Evolutionary conservation across 2,888 invertebrate species (phyloP).

Genomic region (Thereva nobilitata): DNA sequence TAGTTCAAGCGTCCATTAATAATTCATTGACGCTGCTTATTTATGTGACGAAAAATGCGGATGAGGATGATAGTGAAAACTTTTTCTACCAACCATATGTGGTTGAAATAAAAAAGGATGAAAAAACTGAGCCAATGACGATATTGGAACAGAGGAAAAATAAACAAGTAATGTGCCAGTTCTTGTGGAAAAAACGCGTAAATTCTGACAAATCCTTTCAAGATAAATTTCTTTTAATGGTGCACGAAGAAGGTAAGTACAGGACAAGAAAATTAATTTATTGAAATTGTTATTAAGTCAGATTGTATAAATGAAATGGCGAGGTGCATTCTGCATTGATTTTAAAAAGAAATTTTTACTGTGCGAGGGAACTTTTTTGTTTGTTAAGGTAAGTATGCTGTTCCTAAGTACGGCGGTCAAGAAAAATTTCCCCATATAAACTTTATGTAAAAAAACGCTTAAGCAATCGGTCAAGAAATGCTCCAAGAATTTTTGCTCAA

Average conservation of each 20-base stretch:
- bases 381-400: too few species aligned
- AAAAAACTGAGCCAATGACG: slow-evolving; percentile 53
- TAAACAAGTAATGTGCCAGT: slow-evolving; percentile 79
- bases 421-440: too few species aligned
- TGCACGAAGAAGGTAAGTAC: slow-evolving; percentile 76
- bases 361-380: too few species aligned
- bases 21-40: slow-evolving; percentile 68
- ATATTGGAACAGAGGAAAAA: slow-evolving; percentile 62
- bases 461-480: too few species aligned
- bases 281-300: not conserved
- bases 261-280: slow-evolving; percentile 39
- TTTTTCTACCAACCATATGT: slow-evolving; percentile 68
- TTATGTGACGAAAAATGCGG: slow-evolving; percentile 66
- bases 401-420: too few species aligned
- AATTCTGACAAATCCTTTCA: slow-evolving; percentile 51
- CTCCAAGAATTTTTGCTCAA: too few species aligned
- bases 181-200: slow-evolving; percentile 59
- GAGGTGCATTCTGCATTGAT: not conserved
- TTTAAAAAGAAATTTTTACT: too few species aligned
- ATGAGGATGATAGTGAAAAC: slow-evolving; percentile 48
- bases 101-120: slow-evolving; percentile 62
- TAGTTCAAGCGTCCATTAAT: slow-evolving; percentile 81
- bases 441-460: too few species aligned
- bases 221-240: slow-evolving; percentile 73
- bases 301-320: not conserved